Evolutionary conservation across 2,888 invertebrate species (phyloP), one percentile per base, ranked within the genome.

Genomic region (Fissipunctia ypsillon): DNA sequence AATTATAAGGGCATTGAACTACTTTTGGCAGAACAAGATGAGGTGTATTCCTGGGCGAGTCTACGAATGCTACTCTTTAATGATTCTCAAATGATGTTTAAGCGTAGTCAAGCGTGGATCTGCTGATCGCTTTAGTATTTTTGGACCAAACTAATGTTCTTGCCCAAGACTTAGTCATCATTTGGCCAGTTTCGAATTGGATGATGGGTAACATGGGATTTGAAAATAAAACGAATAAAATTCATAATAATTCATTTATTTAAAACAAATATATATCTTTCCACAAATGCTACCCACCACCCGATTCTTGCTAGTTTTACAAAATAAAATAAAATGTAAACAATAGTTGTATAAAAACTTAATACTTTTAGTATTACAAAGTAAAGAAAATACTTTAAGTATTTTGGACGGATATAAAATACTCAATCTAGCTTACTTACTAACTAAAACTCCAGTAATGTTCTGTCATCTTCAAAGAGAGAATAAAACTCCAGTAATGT

Each of bases 271-370:
- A 85, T 87, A 84, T 84, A 84, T 81, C 78, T 80, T 83, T 85
- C 80, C 80, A 84, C 88, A 90, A 87, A 88, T 89, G 89, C 88
- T 93, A 95, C 95, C 95, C 95, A 94, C 94, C 95, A 95, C 96
- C 95, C 93, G 86, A 79, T 76, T 85, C 75, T 60, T 61, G 88
- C 91, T 82, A 89, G 77, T 80, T 75, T 76, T 73, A 84, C 71
- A 85, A 81, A 81, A 73, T 48, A 73, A 77, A 83, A 25, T 80
- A 50, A 67, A 65, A 28, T 14, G 38, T 67, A 65, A 75, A 73
- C 69, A 76, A 71, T 76, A 68, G 50, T 65, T 70, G 28, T 69
- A 43, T 69, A 28, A 56, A 68, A 80, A 45, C 16, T 68, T 43
- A 81, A 66, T 76, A 76, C 66, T 79, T 61, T 63, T 19, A 78